phyloP scores from a whole-genome alignment of 1,140 invertebrate species.

The Calosoma granatense region DNA sequence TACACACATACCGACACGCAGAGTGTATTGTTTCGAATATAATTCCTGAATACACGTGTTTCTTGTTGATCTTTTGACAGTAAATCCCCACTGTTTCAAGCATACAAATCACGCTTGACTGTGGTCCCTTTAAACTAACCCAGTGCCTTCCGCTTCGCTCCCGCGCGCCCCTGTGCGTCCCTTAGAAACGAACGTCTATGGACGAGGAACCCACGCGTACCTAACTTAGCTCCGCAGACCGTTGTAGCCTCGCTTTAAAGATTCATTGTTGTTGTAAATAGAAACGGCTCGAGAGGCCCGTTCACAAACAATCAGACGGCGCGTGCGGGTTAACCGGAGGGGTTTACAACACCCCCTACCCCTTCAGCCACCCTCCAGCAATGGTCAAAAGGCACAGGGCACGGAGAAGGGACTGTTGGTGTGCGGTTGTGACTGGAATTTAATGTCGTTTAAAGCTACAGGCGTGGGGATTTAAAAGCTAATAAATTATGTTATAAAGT shows the following conservation, averaged over 20 bases:
- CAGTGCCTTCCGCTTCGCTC: neutral
- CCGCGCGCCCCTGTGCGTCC: neutral
- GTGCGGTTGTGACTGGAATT: neutral
- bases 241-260: no score
- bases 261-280: neutral
- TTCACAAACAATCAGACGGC: neutral
- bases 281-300: neutral
- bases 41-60: constrained; percentile 5
- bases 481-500: neutral
- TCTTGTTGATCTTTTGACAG: constrained; percentile 3
- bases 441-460: neutral
- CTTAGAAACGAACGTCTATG: neutral
- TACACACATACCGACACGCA: no score
- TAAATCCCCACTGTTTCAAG: neutral
- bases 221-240: neutral
- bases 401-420: neutral
- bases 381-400: no score
- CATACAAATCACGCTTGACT: neutral
- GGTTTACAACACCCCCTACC: neutral
- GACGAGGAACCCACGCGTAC: neutral
- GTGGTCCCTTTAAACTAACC: neutral
- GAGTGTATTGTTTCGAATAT: no score
- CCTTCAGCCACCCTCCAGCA: neutral
- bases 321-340: neutral
- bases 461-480: neutral